Conservation (phyloP, 2,888 invertebrate genomes). For the Cremastobaeus sp. region DNA sequence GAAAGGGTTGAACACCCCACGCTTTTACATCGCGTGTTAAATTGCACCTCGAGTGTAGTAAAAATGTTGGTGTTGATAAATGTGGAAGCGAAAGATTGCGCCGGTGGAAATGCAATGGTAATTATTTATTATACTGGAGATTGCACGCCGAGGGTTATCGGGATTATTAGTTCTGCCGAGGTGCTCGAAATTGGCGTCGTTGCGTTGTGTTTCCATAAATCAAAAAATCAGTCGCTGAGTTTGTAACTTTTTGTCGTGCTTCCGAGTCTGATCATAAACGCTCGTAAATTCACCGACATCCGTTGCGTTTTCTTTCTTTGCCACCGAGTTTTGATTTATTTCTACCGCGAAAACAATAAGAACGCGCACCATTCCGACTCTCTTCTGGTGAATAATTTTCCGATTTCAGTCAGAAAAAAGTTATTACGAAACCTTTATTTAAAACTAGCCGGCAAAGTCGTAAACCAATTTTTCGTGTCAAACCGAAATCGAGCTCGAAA, state of each 20-base stretch:
- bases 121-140: slow-evolving; percentile 11
- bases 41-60: slow-evolving; percentile 25
- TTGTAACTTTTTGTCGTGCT: slow-evolving; percentile 30
- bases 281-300: slow-evolving; percentile 34
- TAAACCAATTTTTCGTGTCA: too few relatives aligned
- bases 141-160: slow-evolving; percentile 9
- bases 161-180: not conserved
- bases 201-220: slow-evolving; percentile 11
- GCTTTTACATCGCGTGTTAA: slow-evolving; percentile 43
- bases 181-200: slow-evolving; percentile 3
- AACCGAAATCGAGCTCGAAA: too few relatives aligned
- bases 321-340: slow-evolving; percentile 30
- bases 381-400: too few relatives aligned
- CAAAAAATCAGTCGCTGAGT: slow-evolving; percentile 8
- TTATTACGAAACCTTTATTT: too few relatives aligned
- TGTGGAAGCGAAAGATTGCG: slow-evolving; percentile 10
- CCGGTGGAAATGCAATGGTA: not conserved
- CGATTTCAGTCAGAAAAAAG: too few relatives aligned
- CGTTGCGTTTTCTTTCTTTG: slow-evolving; percentile 37
- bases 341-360: slow-evolving; percentile 18
- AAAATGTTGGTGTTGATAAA: slow-evolving; percentile 23
- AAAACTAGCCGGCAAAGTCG: too few relatives aligned
- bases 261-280: slow-evolving; percentile 38
- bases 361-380: too few relatives aligned
- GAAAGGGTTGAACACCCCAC: slow-evolving; percentile 54